Evolutionary conservation across 2,888 invertebrate species (phyloP).

Genomic region (Blera fallax): DNA sequence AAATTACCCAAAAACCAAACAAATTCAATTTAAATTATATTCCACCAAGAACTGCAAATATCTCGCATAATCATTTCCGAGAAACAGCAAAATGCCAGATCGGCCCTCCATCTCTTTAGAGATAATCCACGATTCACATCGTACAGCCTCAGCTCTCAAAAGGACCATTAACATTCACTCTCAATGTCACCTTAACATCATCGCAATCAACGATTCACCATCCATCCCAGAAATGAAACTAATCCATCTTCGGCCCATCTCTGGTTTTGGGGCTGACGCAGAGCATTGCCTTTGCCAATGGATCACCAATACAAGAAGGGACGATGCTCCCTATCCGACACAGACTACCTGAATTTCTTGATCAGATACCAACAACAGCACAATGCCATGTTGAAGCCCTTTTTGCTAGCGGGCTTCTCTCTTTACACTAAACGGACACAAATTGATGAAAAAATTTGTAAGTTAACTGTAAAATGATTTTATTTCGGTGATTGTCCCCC

Average conservation of each 20-base stretch:
- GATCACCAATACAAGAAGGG: slow-evolving; percentile 40
- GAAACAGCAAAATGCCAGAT: slow-evolving; percentile 74
- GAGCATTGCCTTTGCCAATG: slow-evolving; percentile 20
- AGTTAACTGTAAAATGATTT: slow-evolving; percentile 74
- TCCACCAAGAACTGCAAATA: slow-evolving; percentile 74
- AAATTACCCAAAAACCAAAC: slow-evolving; percentile 58
- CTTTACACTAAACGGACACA: slow-evolving; percentile 73
- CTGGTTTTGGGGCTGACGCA: not conserved
- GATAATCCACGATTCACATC: slow-evolving; percentile 65
- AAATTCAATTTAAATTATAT: slow-evolving; percentile 72
- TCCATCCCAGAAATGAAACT: slow-evolving; percentile 78
- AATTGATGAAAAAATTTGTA: slow-evolving; percentile 75
- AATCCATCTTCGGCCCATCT: slow-evolving; percentile 78
- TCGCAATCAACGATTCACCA: slow-evolving; percentile 71
- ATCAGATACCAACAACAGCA: slow-evolving; percentile 37
- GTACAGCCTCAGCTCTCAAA: slow-evolving; percentile 36
- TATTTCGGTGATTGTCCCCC: slow-evolving; percentile 67
- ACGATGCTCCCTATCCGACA: slow-evolving; percentile 45
- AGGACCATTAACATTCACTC: slow-evolving; percentile 72
- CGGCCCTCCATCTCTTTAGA: slow-evolving; percentile 10
- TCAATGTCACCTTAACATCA: slow-evolving; percentile 72
- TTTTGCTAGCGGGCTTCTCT: slow-evolving; percentile 59
- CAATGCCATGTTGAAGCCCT: slow-evolving; percentile 50
- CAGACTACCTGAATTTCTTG: slow-evolving; percentile 32
- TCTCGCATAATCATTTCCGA: slow-evolving; percentile 80